A percentile compares a stretch with the other conserved stretches of the same genome.
phyloP scores from a whole-genome alignment of 2,113 vertebrate genomes.

The Hucho hucho region DNA sequence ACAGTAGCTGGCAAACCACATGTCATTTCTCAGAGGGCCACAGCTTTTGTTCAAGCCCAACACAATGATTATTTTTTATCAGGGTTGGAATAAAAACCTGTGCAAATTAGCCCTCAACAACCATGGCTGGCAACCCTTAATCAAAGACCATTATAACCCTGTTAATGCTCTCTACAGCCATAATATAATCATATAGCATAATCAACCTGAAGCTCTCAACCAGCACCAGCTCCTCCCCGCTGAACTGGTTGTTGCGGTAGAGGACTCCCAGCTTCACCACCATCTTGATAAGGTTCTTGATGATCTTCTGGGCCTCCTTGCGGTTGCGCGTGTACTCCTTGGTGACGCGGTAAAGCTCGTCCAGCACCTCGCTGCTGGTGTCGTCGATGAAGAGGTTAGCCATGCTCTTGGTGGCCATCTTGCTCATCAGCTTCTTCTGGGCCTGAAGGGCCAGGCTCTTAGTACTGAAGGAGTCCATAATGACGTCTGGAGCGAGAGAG shows the following conservation, averaged over 20 bases:
- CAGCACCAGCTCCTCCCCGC: constrained; percentile 77
- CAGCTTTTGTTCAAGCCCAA: too few relatives aligned
- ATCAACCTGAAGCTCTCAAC: constrained; percentile 81
- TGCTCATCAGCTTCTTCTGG: constrained; percentile 96
- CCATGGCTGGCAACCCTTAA: neutral
- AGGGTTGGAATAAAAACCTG: neutral
- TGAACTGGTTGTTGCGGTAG: constrained; percentile 89
- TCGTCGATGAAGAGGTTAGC: constrained; percentile 88
- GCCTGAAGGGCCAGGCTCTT: constrained; percentile 91
- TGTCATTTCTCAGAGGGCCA: too few relatives aligned
- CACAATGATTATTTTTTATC: neutral
- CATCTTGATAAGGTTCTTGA: constrained; percentile 94
- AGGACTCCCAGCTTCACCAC: constrained; percentile 89
- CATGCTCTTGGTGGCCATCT: constrained; percentile 88
- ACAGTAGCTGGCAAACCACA: too few relatives aligned
- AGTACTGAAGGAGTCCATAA: constrained; percentile 95
- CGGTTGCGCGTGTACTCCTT: constrained; percentile 93
- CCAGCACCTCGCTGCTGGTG: constrained; percentile 90
- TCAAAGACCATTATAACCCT: too few relatives aligned
- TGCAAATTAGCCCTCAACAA: neutral
- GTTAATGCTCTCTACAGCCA: too few relatives aligned
- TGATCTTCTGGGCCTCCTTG: constrained; percentile 89
- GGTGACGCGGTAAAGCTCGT: constrained; percentile 91
- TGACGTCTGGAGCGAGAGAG: constrained; percentile 56
- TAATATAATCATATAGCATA: neutral